Base-by-base conservation (phyloP, 2,888 invertebrate species). In the Coenonympha arcania region DNA sequence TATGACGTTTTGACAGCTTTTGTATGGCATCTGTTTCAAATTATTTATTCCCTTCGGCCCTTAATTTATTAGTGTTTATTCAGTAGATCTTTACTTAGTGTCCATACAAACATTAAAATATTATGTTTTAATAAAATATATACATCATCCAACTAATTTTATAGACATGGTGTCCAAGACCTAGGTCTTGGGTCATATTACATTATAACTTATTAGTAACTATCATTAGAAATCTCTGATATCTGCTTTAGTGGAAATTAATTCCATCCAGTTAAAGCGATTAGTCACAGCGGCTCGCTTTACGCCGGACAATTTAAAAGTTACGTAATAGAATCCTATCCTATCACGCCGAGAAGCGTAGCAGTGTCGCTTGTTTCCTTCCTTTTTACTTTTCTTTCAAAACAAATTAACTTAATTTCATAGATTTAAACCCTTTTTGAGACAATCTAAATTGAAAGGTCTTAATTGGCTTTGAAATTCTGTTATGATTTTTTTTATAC, bases 331-430 rank as follows among this genome's bases (percentile, higher is more conserved):
- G 69, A 73, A 69, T 66, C 67, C 62, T 56, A 63, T 68, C 68
- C 73, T 78, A 76, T 81, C 76, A 76, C 74, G 71, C 61, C 69
- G 67, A 75, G 65, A 60, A 74, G 71, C 72, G 77, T 66, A 64
- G 68, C 59, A 62, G 62, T 62, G 50, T 59, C 55, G 57, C 63
- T 65, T 71, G 69, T 73, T 76, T 69, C 60, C 68, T 73, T 69
- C 67, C n/a, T n/a, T n/a, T n/a, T n/a, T n/a, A n/a, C n/a, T 70
- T 73, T 69, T 68, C 67, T 69, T 73, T 69, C 67, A 65, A 67
- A 69, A 73, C 67, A 66, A 61, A 58, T 57, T 55, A n/a, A n/a
- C n/a, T n/a, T n/a, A n/a, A n/a, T n/a, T n/a, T n/a, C n/a, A n/a
- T n/a, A n/a, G n/a, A n/a, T 64, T 72, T 73, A 73, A 73, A 78